phyloP scores from a whole-genome alignment of 2,797 vertebrate species.

The Hemibagrus guttatus region DNA sequence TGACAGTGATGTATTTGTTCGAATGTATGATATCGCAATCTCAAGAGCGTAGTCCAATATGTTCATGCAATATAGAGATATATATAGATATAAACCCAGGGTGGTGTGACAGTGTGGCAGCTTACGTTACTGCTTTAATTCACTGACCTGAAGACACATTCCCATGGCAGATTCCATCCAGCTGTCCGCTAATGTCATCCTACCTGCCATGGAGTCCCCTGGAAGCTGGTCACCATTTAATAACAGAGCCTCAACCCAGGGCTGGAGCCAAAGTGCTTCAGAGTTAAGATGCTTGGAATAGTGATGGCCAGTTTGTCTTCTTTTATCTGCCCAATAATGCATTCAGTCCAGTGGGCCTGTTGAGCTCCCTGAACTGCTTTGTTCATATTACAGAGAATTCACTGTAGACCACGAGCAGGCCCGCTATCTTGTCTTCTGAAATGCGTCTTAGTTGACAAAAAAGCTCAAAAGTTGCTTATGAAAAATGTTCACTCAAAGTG shows the following conservation, averaged over 20 bases:
- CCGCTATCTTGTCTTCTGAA: conserved; percentile 32
- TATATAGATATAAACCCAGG: conserved; percentile 43
- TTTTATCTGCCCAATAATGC: conserved; percentile 35
- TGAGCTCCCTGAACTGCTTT: conserved; percentile 28
- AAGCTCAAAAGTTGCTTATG: conserved; percentile 31
- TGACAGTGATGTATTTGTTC: neutral
- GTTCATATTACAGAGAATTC: conserved; percentile 34
- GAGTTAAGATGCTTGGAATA: conserved; percentile 42
- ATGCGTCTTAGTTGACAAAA: conserved; percentile 10
- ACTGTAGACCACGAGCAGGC: conserved; percentile 21
- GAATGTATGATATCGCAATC: neutral
- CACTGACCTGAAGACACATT: conserved; percentile 62
- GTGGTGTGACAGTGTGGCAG: conserved; percentile 29
- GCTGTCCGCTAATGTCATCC: conserved; percentile 68
- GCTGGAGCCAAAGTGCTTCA: conserved; percentile 19
- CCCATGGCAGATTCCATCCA: conserved; percentile 63
- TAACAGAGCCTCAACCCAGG: conserved; percentile 29
- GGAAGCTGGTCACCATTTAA: conserved; percentile 61
- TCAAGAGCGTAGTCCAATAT: neutral
- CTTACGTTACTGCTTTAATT: conserved; percentile 51
- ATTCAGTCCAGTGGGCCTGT: conserved; percentile 9
- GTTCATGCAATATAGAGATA: conserved; percentile 18
- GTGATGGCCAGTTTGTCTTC: conserved; percentile 16
- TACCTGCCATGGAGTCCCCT: conserved; percentile 54
- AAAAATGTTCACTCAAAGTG: conserved; percentile 42